Conservation (phyloP, 2,888 invertebrate genomes). For the Adelognathus sp. region DNA sequence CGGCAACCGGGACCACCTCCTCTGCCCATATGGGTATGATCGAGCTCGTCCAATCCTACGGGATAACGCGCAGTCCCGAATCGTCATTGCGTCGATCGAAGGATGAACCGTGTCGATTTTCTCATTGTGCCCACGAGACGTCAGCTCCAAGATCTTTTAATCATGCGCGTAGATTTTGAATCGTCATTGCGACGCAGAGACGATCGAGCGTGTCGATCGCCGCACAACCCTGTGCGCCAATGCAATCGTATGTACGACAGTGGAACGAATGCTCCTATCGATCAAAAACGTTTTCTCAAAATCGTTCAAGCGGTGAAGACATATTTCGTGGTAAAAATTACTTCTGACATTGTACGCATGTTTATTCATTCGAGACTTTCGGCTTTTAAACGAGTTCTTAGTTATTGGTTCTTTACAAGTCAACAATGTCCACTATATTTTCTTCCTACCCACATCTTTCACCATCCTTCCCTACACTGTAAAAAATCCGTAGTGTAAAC, state of each 20-base stretch:
- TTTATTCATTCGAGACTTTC: too few relatives aligned
- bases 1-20: slow-evolving; percentile 40
- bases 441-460: too few relatives aligned
- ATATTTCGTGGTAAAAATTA: too few relatives aligned
- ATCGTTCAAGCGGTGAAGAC: too few relatives aligned
- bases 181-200: slow-evolving; percentile 8
- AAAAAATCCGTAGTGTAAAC: too few relatives aligned
- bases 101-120: slow-evolving; percentile 24
- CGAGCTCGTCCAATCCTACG: slow-evolving; percentile 40
- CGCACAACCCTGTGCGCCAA: background rate
- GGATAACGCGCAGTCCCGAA: slow-evolving; percentile 41
- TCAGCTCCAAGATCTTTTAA: slow-evolving; percentile 44
- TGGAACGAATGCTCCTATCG: background rate
- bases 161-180: slow-evolving; percentile 31
- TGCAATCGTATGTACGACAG: background rate
- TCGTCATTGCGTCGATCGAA: slow-evolving; percentile 33
- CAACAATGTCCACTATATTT: too few relatives aligned
- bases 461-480: too few relatives aligned
- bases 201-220: slow-evolving; percentile 11
- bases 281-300: background rate
- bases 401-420: too few relatives aligned
- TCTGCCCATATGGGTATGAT: too few relatives aligned
- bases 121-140: background rate
- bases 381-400: too few relatives aligned
- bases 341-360: too few relatives aligned